These are phyloP conservation scores for Zhengitettix transpicula DNA, from an alignment of 2,888 invertebrate species.

Conservation along the genomic window DNA sequence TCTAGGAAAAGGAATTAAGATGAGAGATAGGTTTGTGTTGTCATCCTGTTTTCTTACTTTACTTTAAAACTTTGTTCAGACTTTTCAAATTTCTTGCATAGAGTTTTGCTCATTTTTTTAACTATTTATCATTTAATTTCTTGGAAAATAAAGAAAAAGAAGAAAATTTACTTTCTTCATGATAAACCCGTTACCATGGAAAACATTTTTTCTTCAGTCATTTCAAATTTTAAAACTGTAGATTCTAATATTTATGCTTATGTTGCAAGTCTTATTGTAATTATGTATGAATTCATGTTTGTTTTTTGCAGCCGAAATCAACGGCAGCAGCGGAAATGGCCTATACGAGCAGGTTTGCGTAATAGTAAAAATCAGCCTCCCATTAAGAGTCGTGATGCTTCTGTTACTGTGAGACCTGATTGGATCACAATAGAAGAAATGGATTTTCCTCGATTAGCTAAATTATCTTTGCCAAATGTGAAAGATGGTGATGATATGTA, in stretches of 20 bases:
- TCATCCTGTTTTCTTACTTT: not conserved
- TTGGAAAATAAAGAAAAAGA: no score
- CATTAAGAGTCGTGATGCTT: conserved; percentile 89
- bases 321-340: conserved; percentile 46
- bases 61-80: no score
- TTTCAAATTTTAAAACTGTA: not conserved
- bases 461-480: conserved; percentile 79
- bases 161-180: no score
- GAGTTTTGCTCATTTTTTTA: no score
- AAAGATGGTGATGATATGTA: conserved; percentile 55
- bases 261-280: not conserved
- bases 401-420: conserved; percentile 86
- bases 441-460: conserved; percentile 90
- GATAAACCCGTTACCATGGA: no score
- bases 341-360: conserved; percentile 46
- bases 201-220: not conserved
- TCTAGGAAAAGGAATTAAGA: conserved; percentile 64
- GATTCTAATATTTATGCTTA: not conserved
- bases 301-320: conserved; percentile 7
- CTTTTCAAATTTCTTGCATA: no score
- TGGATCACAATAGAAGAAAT: conserved; percentile 97
- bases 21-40: conserved; percentile 27
- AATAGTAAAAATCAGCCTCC: conserved; percentile 49
- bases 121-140: no score
- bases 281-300: not conserved